Percentiles rank a stretch among this genome's conserved stretches.
Conservation (phyloP, 2,797 vertebrate species). For the Lepilemur ruficaudatus region DNA sequence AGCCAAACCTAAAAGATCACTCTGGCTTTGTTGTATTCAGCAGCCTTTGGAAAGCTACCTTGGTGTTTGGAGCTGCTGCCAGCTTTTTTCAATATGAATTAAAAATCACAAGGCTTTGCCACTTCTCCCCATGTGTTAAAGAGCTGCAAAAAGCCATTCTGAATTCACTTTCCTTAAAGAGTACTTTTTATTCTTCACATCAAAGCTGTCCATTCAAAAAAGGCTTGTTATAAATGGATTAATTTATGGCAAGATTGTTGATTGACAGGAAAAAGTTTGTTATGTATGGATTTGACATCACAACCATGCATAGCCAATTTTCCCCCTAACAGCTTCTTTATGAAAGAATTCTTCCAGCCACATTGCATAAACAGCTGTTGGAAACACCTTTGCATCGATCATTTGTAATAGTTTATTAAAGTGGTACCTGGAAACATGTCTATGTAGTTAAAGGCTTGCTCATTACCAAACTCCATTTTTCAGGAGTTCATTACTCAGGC, state of each 20-base stretch:
- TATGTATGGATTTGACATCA: slow-evolving; percentile 77
- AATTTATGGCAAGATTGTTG: slow-evolving; percentile 75
- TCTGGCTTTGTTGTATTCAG: background rate
- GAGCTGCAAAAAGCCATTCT: slow-evolving; percentile 60
- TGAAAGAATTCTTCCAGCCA: slow-evolving; percentile 73
- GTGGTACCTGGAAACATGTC: slow-evolving; percentile 84
- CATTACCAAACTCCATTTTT: slow-evolving; percentile 80
- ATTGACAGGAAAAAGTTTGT: slow-evolving; percentile 77
- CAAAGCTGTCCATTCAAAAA: slow-evolving; percentile 65
- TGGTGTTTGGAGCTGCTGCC: background rate
- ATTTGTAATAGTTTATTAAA: slow-evolving; percentile 87
- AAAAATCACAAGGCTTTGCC: slow-evolving; percentile 46
- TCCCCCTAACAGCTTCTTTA: slow-evolving; percentile 74
- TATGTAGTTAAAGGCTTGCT: slow-evolving; percentile 83
- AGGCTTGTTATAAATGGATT: slow-evolving; percentile 69
- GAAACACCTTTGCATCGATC: slow-evolving; percentile 83
- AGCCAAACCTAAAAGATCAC: background rate
- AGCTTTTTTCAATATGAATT: slow-evolving; percentile 44
- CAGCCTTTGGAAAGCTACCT: slow-evolving; percentile 19
- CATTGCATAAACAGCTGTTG: slow-evolving; percentile 84
- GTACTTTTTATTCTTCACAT: slow-evolving; percentile 62
- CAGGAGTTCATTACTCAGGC: slow-evolving; percentile 72
- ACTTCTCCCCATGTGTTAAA: slow-evolving; percentile 55
- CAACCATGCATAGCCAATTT: slow-evolving; percentile 68
- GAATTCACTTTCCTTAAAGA: slow-evolving; percentile 59